Conservation (phyloP, 2,888 invertebrate genomes). For the Litoditis marina region DNA sequence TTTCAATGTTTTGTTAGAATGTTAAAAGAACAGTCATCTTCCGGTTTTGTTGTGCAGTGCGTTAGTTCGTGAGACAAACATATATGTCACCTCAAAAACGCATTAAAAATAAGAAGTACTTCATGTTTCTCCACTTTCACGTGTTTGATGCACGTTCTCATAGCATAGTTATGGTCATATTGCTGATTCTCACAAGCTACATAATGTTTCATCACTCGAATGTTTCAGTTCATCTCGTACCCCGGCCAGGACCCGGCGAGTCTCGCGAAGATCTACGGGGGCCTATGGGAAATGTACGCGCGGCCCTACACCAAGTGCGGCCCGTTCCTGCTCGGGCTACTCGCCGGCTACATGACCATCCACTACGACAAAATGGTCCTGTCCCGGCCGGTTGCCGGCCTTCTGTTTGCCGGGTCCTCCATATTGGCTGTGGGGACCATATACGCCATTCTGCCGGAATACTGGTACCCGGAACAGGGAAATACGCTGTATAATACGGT, state of each 20-base stretch:
- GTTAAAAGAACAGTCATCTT: no score
- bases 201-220: no score
- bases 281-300: slow-evolving; percentile 58
- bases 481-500: slow-evolving; percentile 54
- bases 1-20: no score
- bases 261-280: slow-evolving; percentile 44
- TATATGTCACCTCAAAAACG: no score
- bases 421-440: slow-evolving; percentile 39
- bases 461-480: slow-evolving; percentile 51
- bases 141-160: no score
- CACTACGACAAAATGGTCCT: slow-evolving; percentile 13
- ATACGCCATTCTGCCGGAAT: slow-evolving; percentile 59
- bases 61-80: no score
- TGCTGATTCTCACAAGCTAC: no score
- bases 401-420: slow-evolving; percentile 25
- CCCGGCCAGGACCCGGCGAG: slow-evolving; percentile 40
- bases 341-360: slow-evolving; percentile 46
- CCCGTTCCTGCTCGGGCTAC: slow-evolving; percentile 55
- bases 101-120: no score
- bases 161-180: no score
- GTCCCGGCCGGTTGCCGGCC: slow-evolving; percentile 11
- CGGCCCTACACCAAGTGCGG: slow-evolving; percentile 59
- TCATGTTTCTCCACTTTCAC: no score
- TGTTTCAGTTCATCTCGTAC: slow-evolving; percentile 54
- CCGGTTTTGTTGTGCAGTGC: no score